Evolutionary conservation across 2,888 invertebrate genomes (phyloP).

Genomic region (Allacma fusca): DNA sequence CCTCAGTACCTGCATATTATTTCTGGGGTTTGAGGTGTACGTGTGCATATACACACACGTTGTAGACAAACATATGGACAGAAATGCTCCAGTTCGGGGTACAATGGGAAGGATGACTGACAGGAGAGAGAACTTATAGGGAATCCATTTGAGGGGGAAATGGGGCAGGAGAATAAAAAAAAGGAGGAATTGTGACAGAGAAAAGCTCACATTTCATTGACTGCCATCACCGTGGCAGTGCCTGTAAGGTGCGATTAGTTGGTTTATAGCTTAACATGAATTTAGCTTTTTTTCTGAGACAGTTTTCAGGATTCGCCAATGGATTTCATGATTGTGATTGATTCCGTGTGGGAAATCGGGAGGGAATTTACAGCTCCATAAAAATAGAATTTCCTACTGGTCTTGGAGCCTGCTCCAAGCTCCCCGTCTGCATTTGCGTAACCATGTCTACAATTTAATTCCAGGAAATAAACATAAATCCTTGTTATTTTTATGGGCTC

Average conservation of each 20-base stretch:
- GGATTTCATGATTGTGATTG: slow-evolving; percentile 12
- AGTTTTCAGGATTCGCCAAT: neutral
- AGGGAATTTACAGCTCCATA: neutral
- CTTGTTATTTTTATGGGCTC: too few relatives aligned
- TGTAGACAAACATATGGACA: too few relatives aligned
- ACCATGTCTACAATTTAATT: too few relatives aligned
- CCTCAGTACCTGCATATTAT: too few relatives aligned
- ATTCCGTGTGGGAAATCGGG: neutral
- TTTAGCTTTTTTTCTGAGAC: neutral
- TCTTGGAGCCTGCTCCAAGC: too few relatives aligned
- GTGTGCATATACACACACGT: too few relatives aligned
- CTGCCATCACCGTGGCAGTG: neutral
- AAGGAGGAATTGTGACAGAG: too few relatives aligned
- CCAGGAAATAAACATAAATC: too few relatives aligned
- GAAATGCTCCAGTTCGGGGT: neutral
- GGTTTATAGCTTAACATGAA: slow-evolving; percentile 3
- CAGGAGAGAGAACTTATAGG: neutral
- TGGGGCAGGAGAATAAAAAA: neutral
- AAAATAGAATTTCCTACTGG: neutral
- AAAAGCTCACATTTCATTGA: neutral
- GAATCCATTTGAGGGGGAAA: neutral
- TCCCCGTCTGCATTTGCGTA: too few relatives aligned
- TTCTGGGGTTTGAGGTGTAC: too few relatives aligned
- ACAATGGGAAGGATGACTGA: neutral
- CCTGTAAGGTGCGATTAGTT: neutral